Percentiles rank a stretch among this genome's conserved stretches.
Evolutionary conservation across 1,140 invertebrate species (phyloP).

Genomic region (Cotesia glomerata): DNA sequence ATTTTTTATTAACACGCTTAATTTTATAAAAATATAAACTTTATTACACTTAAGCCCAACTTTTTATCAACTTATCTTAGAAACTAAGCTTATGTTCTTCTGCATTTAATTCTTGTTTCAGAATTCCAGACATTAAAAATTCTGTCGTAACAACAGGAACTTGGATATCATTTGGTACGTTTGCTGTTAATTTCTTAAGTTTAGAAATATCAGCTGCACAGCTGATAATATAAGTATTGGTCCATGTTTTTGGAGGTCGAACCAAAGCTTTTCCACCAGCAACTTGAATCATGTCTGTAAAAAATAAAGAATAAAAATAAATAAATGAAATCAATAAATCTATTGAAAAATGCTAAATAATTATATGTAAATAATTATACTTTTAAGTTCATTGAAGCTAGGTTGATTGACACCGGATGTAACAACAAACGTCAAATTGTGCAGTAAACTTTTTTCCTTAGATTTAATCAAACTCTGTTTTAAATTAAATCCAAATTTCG

Average conservation of each 20-base stretch:
- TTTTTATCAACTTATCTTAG: not conserved
- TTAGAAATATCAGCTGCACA: constrained; percentile 47
- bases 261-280: constrained; percentile 52
- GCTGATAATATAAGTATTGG: constrained; percentile 55
- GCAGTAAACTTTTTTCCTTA: constrained; percentile 47
- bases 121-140: constrained; percentile 60
- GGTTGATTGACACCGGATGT: constrained; percentile 57
- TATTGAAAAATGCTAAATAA: constrained; percentile 9
- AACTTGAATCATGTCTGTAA: constrained; percentile 54
- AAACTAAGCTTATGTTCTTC: not conserved
- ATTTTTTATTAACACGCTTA: too few relatives aligned
- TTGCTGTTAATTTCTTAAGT: constrained; percentile 49
- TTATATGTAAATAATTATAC: constrained; percentile 40
- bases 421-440: constrained; percentile 53
- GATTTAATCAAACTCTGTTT: constrained; percentile 53
- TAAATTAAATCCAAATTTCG: constrained; percentile 57
- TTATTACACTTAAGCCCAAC: not conserved
- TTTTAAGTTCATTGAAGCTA: constrained; percentile 61
- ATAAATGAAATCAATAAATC: not conserved
- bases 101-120: constrained; percentile 58
- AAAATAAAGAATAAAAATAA: not conserved
- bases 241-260: constrained; percentile 50
- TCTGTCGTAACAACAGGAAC: constrained; percentile 57
- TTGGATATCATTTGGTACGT: constrained; percentile 43
- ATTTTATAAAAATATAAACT: not conserved